Conservation (phyloP, 1,140 invertebrate genomes). For the Diabrotica virgifera region DNA sequence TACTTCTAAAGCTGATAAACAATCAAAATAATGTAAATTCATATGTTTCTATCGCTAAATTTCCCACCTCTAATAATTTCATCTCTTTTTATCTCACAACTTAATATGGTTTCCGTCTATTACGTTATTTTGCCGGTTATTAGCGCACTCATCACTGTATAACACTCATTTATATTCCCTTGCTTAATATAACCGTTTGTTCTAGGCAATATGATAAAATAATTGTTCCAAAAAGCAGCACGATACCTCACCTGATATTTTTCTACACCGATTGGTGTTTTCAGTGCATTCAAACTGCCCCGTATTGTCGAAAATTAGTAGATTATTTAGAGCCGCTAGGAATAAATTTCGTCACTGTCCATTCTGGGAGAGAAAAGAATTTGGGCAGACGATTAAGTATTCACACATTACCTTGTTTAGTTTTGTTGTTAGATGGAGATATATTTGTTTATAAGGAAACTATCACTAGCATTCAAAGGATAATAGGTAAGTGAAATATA, state of each 20-base stretch:
- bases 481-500: constrained; percentile 59
- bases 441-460: constrained; percentile 77
- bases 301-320: constrained; percentile 75
- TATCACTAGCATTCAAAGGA: constrained; percentile 70
- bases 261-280: constrained; percentile 94
- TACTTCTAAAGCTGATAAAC: too few species aligned
- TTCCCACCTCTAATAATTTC: too few species aligned
- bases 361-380: constrained; percentile 74
- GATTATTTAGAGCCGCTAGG: constrained; percentile 80
- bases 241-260: constrained; percentile 77
- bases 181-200: constrained; percentile 17
- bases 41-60: too few species aligned
- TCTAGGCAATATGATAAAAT: constrained; percentile 82
- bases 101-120: too few species aligned
- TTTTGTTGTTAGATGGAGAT: constrained; percentile 78
- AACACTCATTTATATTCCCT: too few species aligned
- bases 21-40: too few species aligned
- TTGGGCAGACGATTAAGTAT: constrained; percentile 76
- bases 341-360: constrained; percentile 72
- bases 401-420: constrained; percentile 74
- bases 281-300: constrained; percentile 80
- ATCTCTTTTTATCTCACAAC: too few species aligned
- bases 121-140: too few species aligned
- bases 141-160: too few species aligned
- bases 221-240: constrained; percentile 76